Evolutionary conservation across 2,888 invertebrate species (phyloP).

Genomic region (Drosophila mayaguana): DNA sequence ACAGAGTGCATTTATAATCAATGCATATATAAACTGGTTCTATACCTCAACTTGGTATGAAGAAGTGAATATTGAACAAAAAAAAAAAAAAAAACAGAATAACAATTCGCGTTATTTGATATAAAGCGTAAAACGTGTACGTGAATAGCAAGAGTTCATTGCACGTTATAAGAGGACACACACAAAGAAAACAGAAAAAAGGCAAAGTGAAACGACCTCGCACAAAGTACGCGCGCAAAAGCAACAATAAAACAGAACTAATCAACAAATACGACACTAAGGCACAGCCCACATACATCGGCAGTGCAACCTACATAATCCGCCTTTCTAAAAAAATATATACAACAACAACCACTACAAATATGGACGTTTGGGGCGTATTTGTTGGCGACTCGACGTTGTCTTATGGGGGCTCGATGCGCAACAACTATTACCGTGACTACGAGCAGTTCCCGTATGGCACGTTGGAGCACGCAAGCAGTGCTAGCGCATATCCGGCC

Average conservation of each 20-base stretch:
- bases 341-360: constrained; percentile 13
- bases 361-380: constrained; percentile 86
- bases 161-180: constrained; percentile 53
- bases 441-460: constrained; percentile 86
- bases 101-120: constrained; percentile 41
- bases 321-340: constrained; percentile 26
- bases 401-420: constrained; percentile 86
- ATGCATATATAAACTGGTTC: constrained; percentile 61
- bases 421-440: constrained; percentile 86
- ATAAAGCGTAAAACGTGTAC: constrained; percentile 33
- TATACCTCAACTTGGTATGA: constrained; percentile 53
- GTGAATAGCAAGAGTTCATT: constrained; percentile 69
- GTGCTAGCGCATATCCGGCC: constrained; percentile 65
- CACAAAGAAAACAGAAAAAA: constrained; percentile 43
- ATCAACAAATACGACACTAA: constrained; percentile 34
- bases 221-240: constrained; percentile 63
- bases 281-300: constrained; percentile 15
- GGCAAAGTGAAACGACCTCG: constrained; percentile 76
- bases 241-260: constrained; percentile 36
- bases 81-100: constrained; percentile 11
- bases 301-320: constrained; percentile 39
- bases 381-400: constrained; percentile 86
- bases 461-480: constrained; percentile 79
- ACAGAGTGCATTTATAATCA: constrained; percentile 50
- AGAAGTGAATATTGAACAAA: constrained; percentile 37